phyloP scores from a whole-genome alignment of 1,140 invertebrate genomes.

The Campoletis sonorensis region DNA sequence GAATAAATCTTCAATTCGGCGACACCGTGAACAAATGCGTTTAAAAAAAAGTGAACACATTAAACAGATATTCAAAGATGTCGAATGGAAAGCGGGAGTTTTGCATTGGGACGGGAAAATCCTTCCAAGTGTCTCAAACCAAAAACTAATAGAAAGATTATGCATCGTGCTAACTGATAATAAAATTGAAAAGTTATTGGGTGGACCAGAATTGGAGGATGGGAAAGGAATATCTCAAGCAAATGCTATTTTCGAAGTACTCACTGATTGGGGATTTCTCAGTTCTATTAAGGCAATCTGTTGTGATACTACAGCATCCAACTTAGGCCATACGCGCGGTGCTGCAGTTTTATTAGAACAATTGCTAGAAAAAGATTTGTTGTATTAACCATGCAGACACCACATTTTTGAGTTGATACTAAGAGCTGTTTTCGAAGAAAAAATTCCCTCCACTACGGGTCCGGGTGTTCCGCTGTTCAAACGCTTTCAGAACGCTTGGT shows the following conservation, averaged over 20 bases:
- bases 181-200: constrained; percentile 41
- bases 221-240: constrained; percentile 47
- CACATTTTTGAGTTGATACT: constrained; percentile 48
- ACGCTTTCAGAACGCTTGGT: constrained; percentile 44
- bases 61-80: constrained; percentile 48
- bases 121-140: neutral
- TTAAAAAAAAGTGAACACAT: constrained; percentile 48
- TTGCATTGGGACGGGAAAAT: constrained; percentile 55
- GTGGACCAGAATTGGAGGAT: constrained; percentile 48
- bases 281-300: neutral
- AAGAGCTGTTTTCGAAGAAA: constrained; percentile 44
- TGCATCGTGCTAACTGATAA: constrained; percentile 26
- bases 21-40: constrained; percentile 42
- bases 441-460: constrained; percentile 19
- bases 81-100: constrained; percentile 39
- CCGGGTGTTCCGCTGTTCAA: constrained; percentile 47
- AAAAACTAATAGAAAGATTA: constrained; percentile 29
- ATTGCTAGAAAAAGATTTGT: constrained; percentile 35
- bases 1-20: constrained; percentile 50
- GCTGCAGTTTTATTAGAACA: constrained; percentile 38
- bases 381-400: constrained; percentile 47
- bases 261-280: neutral
- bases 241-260: neutral
- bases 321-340: neutral
- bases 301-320: constrained; percentile 15